phyloP scores from a whole-genome alignment of 1,140 invertebrate genomes.

The Diorhabda sublineata region DNA sequence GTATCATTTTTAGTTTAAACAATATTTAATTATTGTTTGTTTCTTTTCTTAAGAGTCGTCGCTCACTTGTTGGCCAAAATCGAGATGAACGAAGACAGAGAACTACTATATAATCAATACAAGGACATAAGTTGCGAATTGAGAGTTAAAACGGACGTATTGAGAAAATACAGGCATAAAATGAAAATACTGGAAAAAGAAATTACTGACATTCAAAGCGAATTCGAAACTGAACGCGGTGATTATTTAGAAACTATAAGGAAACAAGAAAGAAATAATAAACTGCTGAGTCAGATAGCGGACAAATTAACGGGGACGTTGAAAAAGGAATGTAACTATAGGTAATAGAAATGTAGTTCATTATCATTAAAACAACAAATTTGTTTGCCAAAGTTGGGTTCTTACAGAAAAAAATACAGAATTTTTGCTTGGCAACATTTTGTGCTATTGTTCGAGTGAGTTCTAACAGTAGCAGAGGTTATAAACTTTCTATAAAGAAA shows the following conservation, averaged over 20 bases:
- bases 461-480: no score
- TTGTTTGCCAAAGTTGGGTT: no score
- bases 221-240: slow-evolving; percentile 79
- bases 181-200: slow-evolving; percentile 65
- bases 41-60: slow-evolving; percentile 51
- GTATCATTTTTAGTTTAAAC: no score
- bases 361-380: no score
- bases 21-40: neutral
- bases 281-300: slow-evolving; percentile 66
- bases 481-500: no score
- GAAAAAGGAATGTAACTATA: slow-evolving; percentile 71
- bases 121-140: slow-evolving; percentile 75
- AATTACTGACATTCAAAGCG: slow-evolving; percentile 73
- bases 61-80: slow-evolving; percentile 64
- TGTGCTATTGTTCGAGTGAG: no score
- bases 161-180: slow-evolving; percentile 66
- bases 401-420: no score
- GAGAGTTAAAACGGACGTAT: slow-evolving; percentile 63
- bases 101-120: slow-evolving; percentile 61
- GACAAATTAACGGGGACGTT: slow-evolving; percentile 69
- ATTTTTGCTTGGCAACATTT: no score
- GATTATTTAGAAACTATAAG: slow-evolving; percentile 84
- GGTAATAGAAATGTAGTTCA: slow-evolving; percentile 44
- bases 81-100: slow-evolving; percentile 61
- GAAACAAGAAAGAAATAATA: slow-evolving; percentile 68